Percentiles rank a stretch among this genome's conserved stretches.
phyloP scores from a whole-genome alignment of 2,113 vertebrate species.

The Fulica atra region DNA sequence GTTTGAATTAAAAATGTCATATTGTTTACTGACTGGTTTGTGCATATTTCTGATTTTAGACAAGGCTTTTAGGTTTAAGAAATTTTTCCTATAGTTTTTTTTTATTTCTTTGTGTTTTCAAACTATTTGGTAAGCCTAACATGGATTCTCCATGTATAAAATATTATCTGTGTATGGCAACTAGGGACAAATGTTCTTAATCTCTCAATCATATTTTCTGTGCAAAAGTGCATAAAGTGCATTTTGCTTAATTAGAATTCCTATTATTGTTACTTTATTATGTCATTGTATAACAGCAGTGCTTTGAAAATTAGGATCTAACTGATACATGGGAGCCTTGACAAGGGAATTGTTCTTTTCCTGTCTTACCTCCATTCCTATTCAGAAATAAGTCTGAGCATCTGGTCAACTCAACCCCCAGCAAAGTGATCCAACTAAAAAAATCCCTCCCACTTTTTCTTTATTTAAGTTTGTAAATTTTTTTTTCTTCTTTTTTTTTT shows the following conservation, averaged over 20 bases:
- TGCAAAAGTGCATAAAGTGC: background rate
- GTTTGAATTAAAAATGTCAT: background rate
- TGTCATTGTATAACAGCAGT: background rate
- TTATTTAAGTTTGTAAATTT: too few relatives aligned
- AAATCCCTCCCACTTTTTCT: background rate
- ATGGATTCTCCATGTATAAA: background rate
- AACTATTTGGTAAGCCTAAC: background rate
- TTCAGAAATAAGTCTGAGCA: background rate
- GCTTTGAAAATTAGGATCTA: background rate
- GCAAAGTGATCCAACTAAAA: background rate
- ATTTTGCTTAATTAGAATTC: background rate
- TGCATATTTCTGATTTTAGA: background rate
- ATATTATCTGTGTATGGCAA: background rate
- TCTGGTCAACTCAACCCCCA: background rate
- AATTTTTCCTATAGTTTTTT: rapidly evolving
- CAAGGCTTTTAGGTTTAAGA: background rate
- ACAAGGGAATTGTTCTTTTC: background rate
- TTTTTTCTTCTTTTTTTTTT: background rate
- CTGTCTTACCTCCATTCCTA: background rate
- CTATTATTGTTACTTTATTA: background rate
- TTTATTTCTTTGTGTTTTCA: background rate
- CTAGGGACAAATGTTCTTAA: background rate
- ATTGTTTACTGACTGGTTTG: background rate
- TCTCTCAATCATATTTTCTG: background rate
- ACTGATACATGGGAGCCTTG: background rate